Evolutionary conservation across 2,113 vertebrate genomes (phyloP).

Genomic region (Neogobius melanostomus): DNA sequence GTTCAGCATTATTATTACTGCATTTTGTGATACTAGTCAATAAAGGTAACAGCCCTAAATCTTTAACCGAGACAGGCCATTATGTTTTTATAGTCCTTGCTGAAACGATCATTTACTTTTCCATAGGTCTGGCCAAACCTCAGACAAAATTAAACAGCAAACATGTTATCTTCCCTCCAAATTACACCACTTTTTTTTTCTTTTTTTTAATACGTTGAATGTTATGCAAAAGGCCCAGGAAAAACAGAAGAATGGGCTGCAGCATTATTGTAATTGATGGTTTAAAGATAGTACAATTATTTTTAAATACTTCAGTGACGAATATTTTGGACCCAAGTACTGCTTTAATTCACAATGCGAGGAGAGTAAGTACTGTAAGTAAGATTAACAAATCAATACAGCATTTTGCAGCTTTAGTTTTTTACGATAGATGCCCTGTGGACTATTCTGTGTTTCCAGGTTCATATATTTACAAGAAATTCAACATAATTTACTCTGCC

Average conservation of each 20-base stretch:
- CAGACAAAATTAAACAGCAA: constrained; percentile 53
- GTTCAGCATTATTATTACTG: too few relatives aligned
- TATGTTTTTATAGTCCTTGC: constrained; percentile 19
- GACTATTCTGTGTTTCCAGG: too few relatives aligned
- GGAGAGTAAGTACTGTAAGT: too few relatives aligned
- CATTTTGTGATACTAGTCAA: constrained; percentile 5
- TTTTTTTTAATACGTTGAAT: constrained; percentile 1
- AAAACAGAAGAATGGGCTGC: constrained; percentile 3
- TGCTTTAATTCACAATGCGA: too few relatives aligned
- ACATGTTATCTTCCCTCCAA: constrained; percentile 56
- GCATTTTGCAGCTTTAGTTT: too few relatives aligned
- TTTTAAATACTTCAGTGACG: too few relatives aligned
- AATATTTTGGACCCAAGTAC: too few relatives aligned
- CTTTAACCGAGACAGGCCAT: constrained; percentile 7
- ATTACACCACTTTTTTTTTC: constrained; percentile 20
- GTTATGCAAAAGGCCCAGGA: constrained; percentile 7
- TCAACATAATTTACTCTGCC: too few relatives aligned
- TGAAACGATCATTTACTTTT: constrained; percentile 51
- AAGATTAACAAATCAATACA: too few relatives aligned
- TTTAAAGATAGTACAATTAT: neutral
- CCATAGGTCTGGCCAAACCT: constrained; percentile 51
- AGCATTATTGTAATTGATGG: too few relatives aligned
- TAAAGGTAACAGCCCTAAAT: neutral
- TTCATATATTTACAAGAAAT: too few relatives aligned
- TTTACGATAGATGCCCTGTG: too few relatives aligned